phyloP scores from a whole-genome alignment of 2,888 invertebrate species.

The Hydropsyche betteni region DNA sequence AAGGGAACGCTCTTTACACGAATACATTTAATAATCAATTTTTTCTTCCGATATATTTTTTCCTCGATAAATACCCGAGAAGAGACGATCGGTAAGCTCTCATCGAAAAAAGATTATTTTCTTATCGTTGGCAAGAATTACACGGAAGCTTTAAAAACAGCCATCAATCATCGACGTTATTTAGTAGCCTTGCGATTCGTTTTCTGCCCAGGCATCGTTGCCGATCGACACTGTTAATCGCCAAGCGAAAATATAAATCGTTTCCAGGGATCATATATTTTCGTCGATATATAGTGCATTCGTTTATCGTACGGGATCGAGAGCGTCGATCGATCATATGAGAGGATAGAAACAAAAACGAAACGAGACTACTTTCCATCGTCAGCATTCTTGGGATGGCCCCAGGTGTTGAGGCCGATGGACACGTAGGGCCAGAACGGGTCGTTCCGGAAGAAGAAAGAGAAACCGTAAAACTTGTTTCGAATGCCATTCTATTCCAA shows the following conservation, averaged over 20 bases:
- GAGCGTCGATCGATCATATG: background rate
- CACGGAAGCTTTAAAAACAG: constrained; percentile 30
- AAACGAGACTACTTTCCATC: constrained; percentile 37
- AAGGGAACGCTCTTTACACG: no score
- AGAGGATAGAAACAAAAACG: background rate
- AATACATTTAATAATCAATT: no score
- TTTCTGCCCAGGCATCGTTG: background rate
- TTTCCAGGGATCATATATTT: no score
- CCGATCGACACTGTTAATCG: background rate
- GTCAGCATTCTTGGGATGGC: constrained; percentile 36
- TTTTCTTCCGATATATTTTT: background rate
- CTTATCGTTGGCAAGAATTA: constrained; percentile 32
- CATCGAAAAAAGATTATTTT: constrained; percentile 31
- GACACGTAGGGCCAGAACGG: constrained; percentile 30
- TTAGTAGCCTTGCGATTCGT: constrained; percentile 16
- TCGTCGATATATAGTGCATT: no score
- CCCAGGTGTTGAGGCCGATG: constrained; percentile 22
- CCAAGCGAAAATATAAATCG: no score
- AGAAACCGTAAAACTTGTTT: constrained; percentile 38
- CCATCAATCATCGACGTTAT: constrained; percentile 26
- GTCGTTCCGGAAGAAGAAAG: constrained; percentile 36
- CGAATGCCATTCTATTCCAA: constrained; percentile 22
- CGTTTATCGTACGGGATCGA: background rate
- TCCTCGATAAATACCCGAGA: background rate
- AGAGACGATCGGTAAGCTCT: background rate